Conservation (phyloP, 2,797 vertebrate species). For the Cottoperca gobio region DNA sequence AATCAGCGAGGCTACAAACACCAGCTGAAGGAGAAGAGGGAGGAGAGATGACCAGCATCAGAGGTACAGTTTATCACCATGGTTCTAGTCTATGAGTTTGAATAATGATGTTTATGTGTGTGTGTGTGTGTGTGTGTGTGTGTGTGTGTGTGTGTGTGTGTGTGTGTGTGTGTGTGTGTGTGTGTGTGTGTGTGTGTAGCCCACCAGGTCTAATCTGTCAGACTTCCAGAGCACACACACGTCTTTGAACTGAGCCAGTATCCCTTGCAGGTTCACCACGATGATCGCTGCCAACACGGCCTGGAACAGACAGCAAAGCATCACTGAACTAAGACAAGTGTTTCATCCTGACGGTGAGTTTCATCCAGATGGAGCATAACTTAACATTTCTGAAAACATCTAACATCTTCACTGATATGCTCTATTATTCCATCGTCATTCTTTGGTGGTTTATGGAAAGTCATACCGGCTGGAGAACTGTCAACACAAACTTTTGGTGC, state of each 20-base stretch:
- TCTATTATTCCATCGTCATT: background rate
- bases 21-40: conserved; percentile 76
- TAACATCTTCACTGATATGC: conserved; percentile 22
- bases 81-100: background rate
- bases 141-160: conserved; percentile 4
- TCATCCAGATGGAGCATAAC: conserved; percentile 30
- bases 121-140: conserved; percentile 10
- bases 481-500: conserved; percentile 2
- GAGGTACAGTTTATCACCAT: background rate
- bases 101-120: background rate
- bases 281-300: conserved; percentile 90
- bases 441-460: background rate
- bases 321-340: conserved; percentile 18
- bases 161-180: conserved; percentile 9
- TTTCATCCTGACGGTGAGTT: conserved; percentile 31
- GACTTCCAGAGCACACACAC: conserved; percentile 89
- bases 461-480: background rate
- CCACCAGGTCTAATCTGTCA: conserved; percentile 90
- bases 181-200: conserved; percentile 11
- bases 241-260: conserved; percentile 90
- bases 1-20: conserved; percentile 88
- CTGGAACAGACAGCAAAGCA: conserved; percentile 72
- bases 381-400: conserved; percentile 39
- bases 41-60: conserved; percentile 8
- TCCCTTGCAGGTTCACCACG: conserved; percentile 91